Evolutionary conservation across 2,888 invertebrate genomes (phyloP).

Genomic region (Frankliniella intonsa): DNA sequence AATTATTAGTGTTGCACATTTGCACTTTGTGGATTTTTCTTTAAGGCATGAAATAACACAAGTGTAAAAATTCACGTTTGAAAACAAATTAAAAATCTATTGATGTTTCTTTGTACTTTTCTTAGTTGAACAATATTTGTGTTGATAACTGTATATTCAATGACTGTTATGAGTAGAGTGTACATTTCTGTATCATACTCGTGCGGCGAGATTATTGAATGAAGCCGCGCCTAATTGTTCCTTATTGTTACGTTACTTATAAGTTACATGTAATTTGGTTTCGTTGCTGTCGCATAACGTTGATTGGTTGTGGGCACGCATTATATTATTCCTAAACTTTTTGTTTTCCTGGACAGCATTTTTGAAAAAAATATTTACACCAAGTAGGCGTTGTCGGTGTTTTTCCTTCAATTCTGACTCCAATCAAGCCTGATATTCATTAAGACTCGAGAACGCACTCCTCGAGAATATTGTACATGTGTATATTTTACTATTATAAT

Average conservation of each 20-base stretch:
- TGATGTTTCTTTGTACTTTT: constrained; percentile 25
- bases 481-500: constrained; percentile 27
- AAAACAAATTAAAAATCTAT: constrained; percentile 9
- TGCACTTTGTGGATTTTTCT: constrained; percentile 25
- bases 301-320: neutral
- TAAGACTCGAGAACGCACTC: constrained; percentile 9
- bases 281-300: too few species aligned
- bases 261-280: neutral
- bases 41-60: constrained; percentile 9
- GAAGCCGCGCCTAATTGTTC: constrained; percentile 18
- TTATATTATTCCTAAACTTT: neutral
- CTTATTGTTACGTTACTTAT: constrained; percentile 14
- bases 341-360: constrained; percentile 7
- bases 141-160: constrained; percentile 27
- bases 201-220: neutral
- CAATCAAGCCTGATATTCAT: constrained; percentile 26
- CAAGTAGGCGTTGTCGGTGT: constrained; percentile 18
- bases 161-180: constrained; percentile 26
- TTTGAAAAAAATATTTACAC: neutral
- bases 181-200: constrained; percentile 19
- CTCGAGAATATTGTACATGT: constrained; percentile 26
- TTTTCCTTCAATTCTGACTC: constrained; percentile 15
- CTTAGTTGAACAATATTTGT: constrained; percentile 21
- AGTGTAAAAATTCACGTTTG: constrained; percentile 25
- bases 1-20: constrained; percentile 25